phyloP scores from a whole-genome alignment of 2,113 vertebrate genomes.

The Bagarius yarrelli region DNA sequence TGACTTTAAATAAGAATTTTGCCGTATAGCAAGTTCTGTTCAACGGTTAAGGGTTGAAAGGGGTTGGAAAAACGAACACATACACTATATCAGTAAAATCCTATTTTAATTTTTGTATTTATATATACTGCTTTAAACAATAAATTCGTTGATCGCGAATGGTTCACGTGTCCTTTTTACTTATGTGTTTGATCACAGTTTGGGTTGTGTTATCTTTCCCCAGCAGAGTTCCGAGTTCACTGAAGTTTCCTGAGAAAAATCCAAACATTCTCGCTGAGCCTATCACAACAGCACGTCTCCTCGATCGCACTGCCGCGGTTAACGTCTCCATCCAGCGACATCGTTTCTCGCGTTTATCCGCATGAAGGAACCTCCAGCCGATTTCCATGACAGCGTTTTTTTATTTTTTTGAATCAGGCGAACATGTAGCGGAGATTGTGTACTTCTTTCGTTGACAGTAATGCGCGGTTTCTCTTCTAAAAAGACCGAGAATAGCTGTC shows the following conservation, averaged over 20 bases:
- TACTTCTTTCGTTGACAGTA: background rate
- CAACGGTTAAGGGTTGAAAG: too few relatives aligned
- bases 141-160: too few relatives aligned
- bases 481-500: slow-evolving; percentile 25
- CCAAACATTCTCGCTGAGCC: slow-evolving; percentile 32
- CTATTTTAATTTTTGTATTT: too few relatives aligned
- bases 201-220: background rate
- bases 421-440: slow-evolving; percentile 8
- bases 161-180: background rate
- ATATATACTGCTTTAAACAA: background rate
- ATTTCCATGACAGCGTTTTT: slow-evolving; percentile 30
- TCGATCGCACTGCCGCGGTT: background rate
- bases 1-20: too few relatives aligned
- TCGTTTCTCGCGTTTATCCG: slow-evolving; percentile 5
- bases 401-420: background rate
- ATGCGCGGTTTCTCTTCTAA: background rate
- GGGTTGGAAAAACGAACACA: too few relatives aligned
- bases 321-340: background rate
- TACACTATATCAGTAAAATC: too few relatives aligned
- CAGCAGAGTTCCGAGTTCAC: slow-evolving; percentile 15
- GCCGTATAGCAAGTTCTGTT: too few relatives aligned
- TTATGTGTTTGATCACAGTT: background rate
- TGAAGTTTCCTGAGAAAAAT: slow-evolving; percentile 27
- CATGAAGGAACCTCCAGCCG: background rate
- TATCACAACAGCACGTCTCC: slow-evolving; percentile 5